phyloP scores from a whole-genome alignment of 2,888 invertebrate species.

The Sinohyriopsis cumingii region DNA sequence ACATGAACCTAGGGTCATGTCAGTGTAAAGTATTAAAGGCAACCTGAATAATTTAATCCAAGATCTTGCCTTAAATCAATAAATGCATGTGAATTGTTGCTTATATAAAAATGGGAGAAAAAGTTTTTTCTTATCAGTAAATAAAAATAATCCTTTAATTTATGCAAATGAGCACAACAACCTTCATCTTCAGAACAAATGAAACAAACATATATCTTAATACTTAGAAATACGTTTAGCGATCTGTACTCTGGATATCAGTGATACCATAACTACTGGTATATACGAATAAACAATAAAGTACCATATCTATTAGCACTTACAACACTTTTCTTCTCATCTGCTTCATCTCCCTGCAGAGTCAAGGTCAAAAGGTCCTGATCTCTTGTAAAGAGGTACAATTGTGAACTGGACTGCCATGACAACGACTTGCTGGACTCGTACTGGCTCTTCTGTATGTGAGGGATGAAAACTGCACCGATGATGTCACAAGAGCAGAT shows the following conservation, averaged over 20 bases:
- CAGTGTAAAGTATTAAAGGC: neutral
- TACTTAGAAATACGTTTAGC: too few relatives aligned
- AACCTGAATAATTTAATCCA: too few relatives aligned
- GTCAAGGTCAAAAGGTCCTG: constrained; percentile 55
- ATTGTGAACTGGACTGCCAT: constrained; percentile 58
- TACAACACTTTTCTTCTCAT: constrained; percentile 15
- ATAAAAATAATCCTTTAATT: too few relatives aligned
- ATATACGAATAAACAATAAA: neutral
- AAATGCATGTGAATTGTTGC: too few relatives aligned
- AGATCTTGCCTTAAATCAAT: too few relatives aligned
- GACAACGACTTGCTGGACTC: constrained; percentile 34
- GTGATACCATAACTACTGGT: neutral
- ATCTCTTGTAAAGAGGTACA: constrained; percentile 57
- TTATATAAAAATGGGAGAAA: too few relatives aligned
- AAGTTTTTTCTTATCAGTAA: too few relatives aligned
- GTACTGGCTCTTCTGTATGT: constrained; percentile 29
- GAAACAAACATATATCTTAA: too few relatives aligned
- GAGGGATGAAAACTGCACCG: constrained; percentile 58
- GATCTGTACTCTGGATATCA: neutral
- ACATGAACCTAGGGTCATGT: too few relatives aligned
- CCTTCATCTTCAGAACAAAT: too few relatives aligned
- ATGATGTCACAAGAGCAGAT: constrained; percentile 29
- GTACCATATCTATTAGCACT: constrained; percentile 11
- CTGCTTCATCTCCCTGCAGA: constrained; percentile 16
- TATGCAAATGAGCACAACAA: too few relatives aligned